Base-by-base conservation (phyloP, 2,888 invertebrate genomes). In the Eupelmus urozonus region DNA sequence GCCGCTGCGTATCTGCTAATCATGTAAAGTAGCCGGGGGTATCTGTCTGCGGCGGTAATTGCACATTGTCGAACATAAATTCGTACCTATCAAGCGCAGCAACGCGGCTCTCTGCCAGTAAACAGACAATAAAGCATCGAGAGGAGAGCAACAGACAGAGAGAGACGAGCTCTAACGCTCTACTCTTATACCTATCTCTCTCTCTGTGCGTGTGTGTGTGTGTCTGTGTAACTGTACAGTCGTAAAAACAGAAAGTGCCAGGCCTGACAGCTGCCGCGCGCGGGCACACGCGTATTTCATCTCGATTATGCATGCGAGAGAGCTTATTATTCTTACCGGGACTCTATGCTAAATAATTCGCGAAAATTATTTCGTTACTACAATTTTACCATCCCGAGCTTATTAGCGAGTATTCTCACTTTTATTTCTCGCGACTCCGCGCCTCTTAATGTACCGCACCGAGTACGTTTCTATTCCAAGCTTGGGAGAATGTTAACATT, bases 51-150 rank as follows among this genome's bases (percentile, higher is more conserved):
- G 18, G 18, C 76, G n/a, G 82, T 85, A 85, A 85, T 86, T 84
- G 84, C 84, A 83, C 82, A 85, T 85, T 84, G 84, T 82, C 83
- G 85, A 82, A 83, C 84, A 82, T 84, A 85, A 87, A 85, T 85
- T 84, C 82, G 83, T 83, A 81, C 81, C 80, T 84, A 82, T 78
- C 81, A 16, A 45, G 45, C 4, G 45, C 4, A 16, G 13, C 7
- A 45, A 16, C 3, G 63, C 13, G 4, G 40, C 42, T 40, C 2
- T 2, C 9, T 1, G 55, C 57, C 51, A 81, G 81, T 82, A 82
- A 85, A 83, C 82, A 73, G 78, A 79, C 81, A 79, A 81, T 82
- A 82, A 83, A 81, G 80, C 82, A 71, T 81, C 82, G 79, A 53
- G 62, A 74, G 69, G 67, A 27, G 20, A 11, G 27, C 66, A 70